Conservation (phyloP, 2,888 invertebrate genomes). For the Drosophila sordidula region DNA sequence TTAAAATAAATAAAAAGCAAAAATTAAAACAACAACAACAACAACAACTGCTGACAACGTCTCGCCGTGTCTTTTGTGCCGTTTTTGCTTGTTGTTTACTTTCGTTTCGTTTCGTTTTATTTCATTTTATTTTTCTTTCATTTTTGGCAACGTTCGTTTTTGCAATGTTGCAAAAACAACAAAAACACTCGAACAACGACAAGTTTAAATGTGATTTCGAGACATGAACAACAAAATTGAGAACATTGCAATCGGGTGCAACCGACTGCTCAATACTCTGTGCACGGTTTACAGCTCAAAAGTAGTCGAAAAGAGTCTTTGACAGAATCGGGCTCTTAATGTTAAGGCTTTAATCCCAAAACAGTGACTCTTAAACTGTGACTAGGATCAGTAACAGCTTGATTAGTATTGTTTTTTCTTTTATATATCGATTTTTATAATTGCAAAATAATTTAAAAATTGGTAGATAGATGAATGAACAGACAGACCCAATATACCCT, state of each 20-base stretch:
- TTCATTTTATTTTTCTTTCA: conserved; percentile 39
- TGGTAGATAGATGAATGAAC: too few species aligned
- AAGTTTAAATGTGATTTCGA: conserved; percentile 50
- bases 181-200: conserved; percentile 27
- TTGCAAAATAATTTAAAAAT: too few species aligned
- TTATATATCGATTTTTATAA: too few species aligned
- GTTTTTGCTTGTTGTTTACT: conserved; percentile 65
- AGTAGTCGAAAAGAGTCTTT: too few species aligned
- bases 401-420: too few species aligned
- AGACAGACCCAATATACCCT: too few species aligned
- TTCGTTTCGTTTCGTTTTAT: conserved; percentile 47
- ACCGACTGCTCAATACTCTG: background rate
- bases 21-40: conserved; percentile 11
- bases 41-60: conserved; percentile 65
- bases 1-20: conserved; percentile 8
- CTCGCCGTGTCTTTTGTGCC: conserved; percentile 60
- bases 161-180: conserved; percentile 53
- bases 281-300: too few species aligned
- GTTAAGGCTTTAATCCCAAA: too few species aligned
- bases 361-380: too few species aligned
- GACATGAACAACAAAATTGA: conserved; percentile 14
- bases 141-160: conserved; percentile 45
- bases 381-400: too few species aligned
- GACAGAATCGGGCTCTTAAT: too few species aligned
- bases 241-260: background rate